Base-by-base conservation (phyloP, 2,888 invertebrate genomes). In the Clivina fossor region DNA sequence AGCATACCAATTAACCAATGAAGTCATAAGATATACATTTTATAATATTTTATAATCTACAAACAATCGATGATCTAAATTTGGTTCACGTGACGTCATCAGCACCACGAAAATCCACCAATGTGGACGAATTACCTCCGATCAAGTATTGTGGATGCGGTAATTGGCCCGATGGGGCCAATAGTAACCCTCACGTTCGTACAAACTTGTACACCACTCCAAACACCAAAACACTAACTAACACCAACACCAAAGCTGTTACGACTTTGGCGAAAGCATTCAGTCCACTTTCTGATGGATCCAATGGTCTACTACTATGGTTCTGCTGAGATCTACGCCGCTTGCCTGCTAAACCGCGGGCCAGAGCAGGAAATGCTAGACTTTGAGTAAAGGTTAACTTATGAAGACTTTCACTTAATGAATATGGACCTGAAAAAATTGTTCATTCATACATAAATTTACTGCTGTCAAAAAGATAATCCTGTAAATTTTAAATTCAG, bases 371-470 rank as follows among this genome's bases (percentile, higher is more conserved):
- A 68, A 86, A 86, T 0, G 86, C 86, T 58, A 86, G 70, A 63
- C 84, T 85, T 72, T 86, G 86, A 8, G 86, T 86, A 68, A 86
- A 86, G 37, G 86, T 86, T 64, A 86, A 71, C 71, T 86, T 86
- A 72, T 86, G 85, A 61, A 86, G 74, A 55, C 85, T 85, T 69
- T 85, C 85, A 60, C 84, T 84, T 5, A 86, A 72, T 24, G 83
- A 84, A 67, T 85, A 86, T 0, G 85, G 85, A n/a, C n/a, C n/a
- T n/a, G n/a, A n/a, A n/a, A n/a, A n/a, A n/a, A n/a, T n/a, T n/a
- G n/a, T n/a, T n/a, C n/a, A n/a, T n/a, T n/a, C n/a, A n/a, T n/a
- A n/a, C n/a, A n/a, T n/a, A n/a, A n/a, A n/a, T n/a, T n/a, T n/a
- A n/a, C n/a, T n/a, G n/a, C n/a, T n/a, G n/a, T n/a, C n/a, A n/a